phyloP scores from a whole-genome alignment of 2,888 invertebrate genomes.

The Gerosis bhagava region DNA sequence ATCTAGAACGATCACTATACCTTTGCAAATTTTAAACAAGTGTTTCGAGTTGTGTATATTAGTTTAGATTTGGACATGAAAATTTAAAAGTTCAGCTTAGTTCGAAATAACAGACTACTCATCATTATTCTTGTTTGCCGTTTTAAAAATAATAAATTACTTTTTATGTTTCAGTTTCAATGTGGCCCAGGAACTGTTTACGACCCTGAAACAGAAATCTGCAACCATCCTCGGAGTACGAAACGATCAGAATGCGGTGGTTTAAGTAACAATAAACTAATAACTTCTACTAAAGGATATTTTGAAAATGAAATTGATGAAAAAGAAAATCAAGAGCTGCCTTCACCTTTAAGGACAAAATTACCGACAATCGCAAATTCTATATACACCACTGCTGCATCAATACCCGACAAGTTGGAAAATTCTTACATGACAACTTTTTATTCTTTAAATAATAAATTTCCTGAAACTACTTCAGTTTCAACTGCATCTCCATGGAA shows the following conservation, averaged over 20 bases:
- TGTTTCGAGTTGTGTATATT: too few species aligned
- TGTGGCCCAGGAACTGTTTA: slow-evolving; percentile 90
- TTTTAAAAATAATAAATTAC: too few species aligned
- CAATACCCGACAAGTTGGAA: not conserved
- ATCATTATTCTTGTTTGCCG: too few species aligned
- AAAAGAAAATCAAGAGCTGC: slow-evolving; percentile 44
- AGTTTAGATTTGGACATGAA: too few species aligned
- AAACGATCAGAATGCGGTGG: slow-evolving; percentile 86
- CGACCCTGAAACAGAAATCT: slow-evolving; percentile 85
- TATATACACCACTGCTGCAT: too few species aligned
- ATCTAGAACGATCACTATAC: too few species aligned
- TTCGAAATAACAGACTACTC: too few species aligned
- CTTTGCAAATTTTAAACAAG: too few species aligned
- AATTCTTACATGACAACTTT: slow-evolving; percentile 20
- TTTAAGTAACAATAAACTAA: slow-evolving; percentile 24
- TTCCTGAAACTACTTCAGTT: slow-evolving; percentile 11
- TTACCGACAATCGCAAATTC: too few species aligned
- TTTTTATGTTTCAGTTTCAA: slow-evolving; percentile 77
- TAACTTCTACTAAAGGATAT: slow-evolving; percentile 29
- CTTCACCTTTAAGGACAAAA: slow-evolving; percentile 54
- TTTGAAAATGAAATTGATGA: slow-evolving; percentile 75
- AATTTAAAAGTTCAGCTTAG: too few species aligned
- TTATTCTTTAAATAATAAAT: too few species aligned
- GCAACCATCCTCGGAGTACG: slow-evolving; percentile 87
- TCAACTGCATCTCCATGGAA: slow-evolving; percentile 31